These are phyloP conservation scores for Perizoma flavofasciatum DNA, from an alignment of 2,888 invertebrate species.

Conservation along the genomic window DNA sequence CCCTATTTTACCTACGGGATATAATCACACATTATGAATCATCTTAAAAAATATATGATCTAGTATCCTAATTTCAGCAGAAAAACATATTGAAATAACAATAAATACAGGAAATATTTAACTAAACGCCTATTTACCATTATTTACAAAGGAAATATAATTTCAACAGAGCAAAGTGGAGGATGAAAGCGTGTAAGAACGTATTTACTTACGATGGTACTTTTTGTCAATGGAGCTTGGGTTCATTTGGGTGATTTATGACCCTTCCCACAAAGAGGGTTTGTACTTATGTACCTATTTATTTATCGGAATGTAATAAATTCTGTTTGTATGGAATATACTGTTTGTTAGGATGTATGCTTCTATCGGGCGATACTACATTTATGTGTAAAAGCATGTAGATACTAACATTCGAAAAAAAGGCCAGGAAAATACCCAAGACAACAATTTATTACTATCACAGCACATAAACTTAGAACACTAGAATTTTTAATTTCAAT, in stretches of 20 bases:
- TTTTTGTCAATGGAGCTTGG: conserved; percentile 68
- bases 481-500: no score
- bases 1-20: conserved; percentile 23
- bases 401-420: no score
- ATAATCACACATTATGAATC: no score
- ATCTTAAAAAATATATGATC: no score
- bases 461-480: no score
- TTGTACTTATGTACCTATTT: conserved; percentile 48
- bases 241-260: conserved; percentile 75
- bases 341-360: conserved; percentile 42
- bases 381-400: no score
- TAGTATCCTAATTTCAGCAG: no score
- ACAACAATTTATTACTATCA: no score
- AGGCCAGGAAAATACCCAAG: no score
- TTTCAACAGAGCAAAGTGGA: conserved; percentile 52
- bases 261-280: conserved; percentile 66
- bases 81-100: conserved; percentile 16
- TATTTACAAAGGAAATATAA: conserved; percentile 55
- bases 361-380: conserved; percentile 27
- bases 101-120: conserved; percentile 43
- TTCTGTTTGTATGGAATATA: conserved; percentile 54
- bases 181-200: conserved; percentile 53
- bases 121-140: conserved; percentile 51
- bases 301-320: conserved; percentile 72
- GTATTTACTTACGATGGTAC: conserved; percentile 72